Evolutionary conservation across 1,140 invertebrate genomes (phyloP), one percentile per base, ranked within the genome.

Genomic region (Musca vetustissima): DNA sequence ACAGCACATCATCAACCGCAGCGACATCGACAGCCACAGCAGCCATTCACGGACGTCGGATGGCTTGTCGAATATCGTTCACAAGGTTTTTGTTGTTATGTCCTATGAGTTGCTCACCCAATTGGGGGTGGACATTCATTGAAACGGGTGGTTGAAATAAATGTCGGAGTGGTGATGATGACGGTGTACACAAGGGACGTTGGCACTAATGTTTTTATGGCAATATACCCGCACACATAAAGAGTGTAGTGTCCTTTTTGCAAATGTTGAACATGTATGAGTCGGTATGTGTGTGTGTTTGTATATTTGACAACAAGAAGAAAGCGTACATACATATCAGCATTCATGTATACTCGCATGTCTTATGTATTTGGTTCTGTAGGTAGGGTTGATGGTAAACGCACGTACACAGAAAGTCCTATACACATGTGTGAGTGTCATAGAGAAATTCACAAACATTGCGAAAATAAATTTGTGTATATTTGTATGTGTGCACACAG

Each of bases 161-260:
- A 28, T 59, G 28, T 32, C 25, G 25, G 55, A 32, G 25, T 59
- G 25, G 32, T 43, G 36, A 59, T 28, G 55, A 59, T 32, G 57
- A 36, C 43, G 28, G 57, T 72, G 76, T 74, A 78, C 76, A 78
- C 76, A 78, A 78, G 76, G 76, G 78, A 76, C 76, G 76, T 76
- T 78, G 78, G 76, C 78, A 76, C 76, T 78, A 78, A 78, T 78
- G 76, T 75, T 74, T 78, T 78, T 78, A 78, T 78, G 76, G 73
- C 70, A 75, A 73, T 76, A 75, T 72, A 75, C 57, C 15, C 17
- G 21, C 28, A 61, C 19, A 17, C 57, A 43, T 61, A 36, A 36
- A 36, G 28, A 61, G 28, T 75, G 76, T 78, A 78, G 76, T 78
- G 76, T 78, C 76, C 76, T 74, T 66, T 71, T 77, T 69, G 75